These are phyloP conservation scores for Bombus balteatus DNA, from an alignment of 1,140 invertebrate species.

Conservation along the genomic window DNA sequence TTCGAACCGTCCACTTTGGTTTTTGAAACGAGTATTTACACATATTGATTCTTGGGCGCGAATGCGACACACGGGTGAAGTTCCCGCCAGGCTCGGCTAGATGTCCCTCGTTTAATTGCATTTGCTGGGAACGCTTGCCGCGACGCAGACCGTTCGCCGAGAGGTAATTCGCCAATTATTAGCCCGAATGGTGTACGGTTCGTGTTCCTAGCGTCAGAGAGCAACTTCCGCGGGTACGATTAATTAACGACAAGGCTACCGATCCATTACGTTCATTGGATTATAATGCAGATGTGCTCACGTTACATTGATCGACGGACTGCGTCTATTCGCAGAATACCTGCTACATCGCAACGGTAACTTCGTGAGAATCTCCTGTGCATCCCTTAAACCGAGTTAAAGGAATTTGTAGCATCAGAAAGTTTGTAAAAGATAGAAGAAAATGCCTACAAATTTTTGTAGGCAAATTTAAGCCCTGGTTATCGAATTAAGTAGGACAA, in stretches of 20 bases:
- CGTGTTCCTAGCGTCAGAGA: slow-evolving; percentile 27
- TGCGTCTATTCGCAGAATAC: too few species aligned
- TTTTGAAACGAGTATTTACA: neutral
- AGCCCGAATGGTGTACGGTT: slow-evolving; percentile 15
- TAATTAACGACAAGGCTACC: slow-evolving; percentile 63
- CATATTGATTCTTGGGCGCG: neutral
- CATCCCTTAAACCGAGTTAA: neutral
- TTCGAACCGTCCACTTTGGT: neutral
- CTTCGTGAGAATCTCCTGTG: neutral
- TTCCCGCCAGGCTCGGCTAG: neutral
- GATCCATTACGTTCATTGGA: slow-evolving; percentile 50
- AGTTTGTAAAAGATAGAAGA: too few species aligned
- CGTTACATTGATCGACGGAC: slow-evolving; percentile 46
- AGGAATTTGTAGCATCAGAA: too few species aligned
- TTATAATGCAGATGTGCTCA: slow-evolving; percentile 45
- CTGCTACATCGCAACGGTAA: neutral
- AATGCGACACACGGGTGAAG: neutral
- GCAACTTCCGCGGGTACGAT: slow-evolving; percentile 53
- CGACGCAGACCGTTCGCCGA: neutral
- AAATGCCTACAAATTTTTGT: too few species aligned
- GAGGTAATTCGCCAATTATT: slow-evolving; percentile 61
- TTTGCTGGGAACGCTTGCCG: slow-evolving; percentile 21
- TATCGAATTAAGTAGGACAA: too few species aligned
- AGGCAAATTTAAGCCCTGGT: too few species aligned
- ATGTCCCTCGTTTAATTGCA: slow-evolving; percentile 39